Conservation (phyloP, 1,140 invertebrate species). For the Leptopilina boulardi region DNA sequence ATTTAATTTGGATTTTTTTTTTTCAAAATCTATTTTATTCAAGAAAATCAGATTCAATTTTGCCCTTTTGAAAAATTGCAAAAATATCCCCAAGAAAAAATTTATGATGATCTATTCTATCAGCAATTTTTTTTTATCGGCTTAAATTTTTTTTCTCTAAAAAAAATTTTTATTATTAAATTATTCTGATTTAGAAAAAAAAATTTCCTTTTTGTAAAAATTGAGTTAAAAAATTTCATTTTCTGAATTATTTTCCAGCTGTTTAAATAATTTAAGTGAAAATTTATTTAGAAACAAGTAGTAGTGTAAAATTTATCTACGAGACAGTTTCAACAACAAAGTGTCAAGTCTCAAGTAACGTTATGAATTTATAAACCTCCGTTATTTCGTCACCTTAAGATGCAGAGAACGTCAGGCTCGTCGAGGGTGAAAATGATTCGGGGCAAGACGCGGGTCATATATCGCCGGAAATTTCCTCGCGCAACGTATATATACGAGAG, state of each 20-base stretch:
- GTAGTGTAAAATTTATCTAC: neutral
- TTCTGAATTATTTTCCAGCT: neutral
- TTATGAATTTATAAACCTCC: constrained; percentile 26
- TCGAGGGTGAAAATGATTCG: constrained; percentile 28
- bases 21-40: too few relatives aligned
- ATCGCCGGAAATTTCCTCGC: constrained; percentile 22
- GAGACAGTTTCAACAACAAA: constrained; percentile 7
- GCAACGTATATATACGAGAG: neutral
- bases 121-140: too few relatives aligned
- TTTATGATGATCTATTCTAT: too few relatives aligned
- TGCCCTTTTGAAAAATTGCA: too few relatives aligned
- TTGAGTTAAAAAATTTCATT: too few relatives aligned
- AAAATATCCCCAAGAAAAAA: too few relatives aligned
- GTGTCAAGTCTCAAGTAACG: neutral
- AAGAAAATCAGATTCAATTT: too few relatives aligned
- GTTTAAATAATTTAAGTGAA: neutral
- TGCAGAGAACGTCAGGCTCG: constrained; percentile 25
- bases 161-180: too few relatives aligned
- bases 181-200: too few relatives aligned
- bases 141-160: too few relatives aligned
- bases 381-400: constrained; percentile 28
- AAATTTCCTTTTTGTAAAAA: too few relatives aligned
- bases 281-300: neutral
- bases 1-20: too few relatives aligned
- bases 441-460: constrained; percentile 24